A percentile compares a stretch with the other conserved stretches of the same genome.
phyloP scores from a whole-genome alignment of 2,113 vertebrate genomes.

The Drymodes brunneopygia region DNA sequence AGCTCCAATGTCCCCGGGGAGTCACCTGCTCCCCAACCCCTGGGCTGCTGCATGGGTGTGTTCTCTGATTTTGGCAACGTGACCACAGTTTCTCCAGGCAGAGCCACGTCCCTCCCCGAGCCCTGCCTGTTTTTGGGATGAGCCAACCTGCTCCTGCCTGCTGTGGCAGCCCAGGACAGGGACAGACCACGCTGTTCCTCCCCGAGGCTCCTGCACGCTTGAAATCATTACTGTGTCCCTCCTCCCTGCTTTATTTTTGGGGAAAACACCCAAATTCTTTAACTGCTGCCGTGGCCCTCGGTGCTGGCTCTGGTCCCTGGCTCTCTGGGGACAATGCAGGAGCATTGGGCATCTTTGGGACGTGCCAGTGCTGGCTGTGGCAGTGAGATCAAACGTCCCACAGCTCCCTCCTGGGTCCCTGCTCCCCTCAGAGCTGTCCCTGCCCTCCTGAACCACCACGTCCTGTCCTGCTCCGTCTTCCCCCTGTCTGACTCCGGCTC shows the following conservation, averaged over 20 bases:
- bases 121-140: not conserved
- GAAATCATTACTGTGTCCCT: not conserved
- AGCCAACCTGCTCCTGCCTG: not conserved
- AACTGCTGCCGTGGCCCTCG: fast-evolving
- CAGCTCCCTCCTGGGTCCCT: not conserved
- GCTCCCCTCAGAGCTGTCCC: not conserved
- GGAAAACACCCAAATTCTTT: not conserved
- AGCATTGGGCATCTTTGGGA: not conserved
- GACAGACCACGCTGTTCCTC: not conserved
- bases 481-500: not conserved
- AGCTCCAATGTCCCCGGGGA: not conserved
- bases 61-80: not conserved
- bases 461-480: not conserved
- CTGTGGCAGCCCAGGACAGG: not conserved
- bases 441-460: not conserved
- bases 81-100: not conserved
- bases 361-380: not conserved
- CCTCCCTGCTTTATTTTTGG: not conserved
- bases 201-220: not conserved
- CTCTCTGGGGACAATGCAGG: not conserved
- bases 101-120: not conserved
- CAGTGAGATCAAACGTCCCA: not conserved
- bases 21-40: not conserved
- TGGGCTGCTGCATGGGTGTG: not conserved
- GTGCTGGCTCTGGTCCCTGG: not conserved